Evolutionary conservation across 2,888 invertebrate species (phyloP).

Genomic region (Malthinus flaveolus): DNA sequence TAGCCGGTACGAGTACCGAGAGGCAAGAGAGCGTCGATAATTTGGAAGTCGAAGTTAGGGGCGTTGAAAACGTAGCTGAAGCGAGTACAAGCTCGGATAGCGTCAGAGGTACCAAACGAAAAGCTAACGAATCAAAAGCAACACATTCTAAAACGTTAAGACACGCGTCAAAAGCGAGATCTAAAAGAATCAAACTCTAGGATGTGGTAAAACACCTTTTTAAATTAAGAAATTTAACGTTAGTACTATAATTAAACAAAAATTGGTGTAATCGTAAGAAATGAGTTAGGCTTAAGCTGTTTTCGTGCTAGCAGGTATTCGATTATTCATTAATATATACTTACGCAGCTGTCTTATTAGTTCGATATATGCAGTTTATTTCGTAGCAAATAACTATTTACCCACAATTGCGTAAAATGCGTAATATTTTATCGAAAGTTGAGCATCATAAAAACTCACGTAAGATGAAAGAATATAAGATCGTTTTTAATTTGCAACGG

Average conservation of each 20-base stretch:
- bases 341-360: conserved; percentile 4
- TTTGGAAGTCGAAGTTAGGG: conserved; percentile 1
- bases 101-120: neutral
- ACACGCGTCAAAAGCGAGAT: conserved; percentile 44
- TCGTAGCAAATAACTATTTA: neutral
- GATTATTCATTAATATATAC: conserved; percentile 1
- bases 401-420: neutral
- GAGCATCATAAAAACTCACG: too few species aligned
- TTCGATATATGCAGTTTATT: neutral
- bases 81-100: neutral
- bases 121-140: neutral
- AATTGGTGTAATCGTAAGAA: conserved; percentile 2
- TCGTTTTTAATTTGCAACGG: neutral
- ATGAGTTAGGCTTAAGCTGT: conserved; percentile 1
- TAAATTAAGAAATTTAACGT: neutral
- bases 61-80: conserved; percentile 3
- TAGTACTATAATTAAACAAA: conserved; percentile 1
- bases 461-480: too few species aligned
- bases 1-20: conserved; percentile 42
- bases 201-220: neutral
- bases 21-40: conserved; percentile 5
- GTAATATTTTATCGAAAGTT: too few species aligned
- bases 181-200: conserved; percentile 45
- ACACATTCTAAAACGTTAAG: conserved; percentile 42
- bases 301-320: conserved; percentile 6